Percentiles rank a stretch among this genome's conserved stretches.
Evolutionary conservation across 1,140 invertebrate genomes (phyloP).

Genomic region (Monochamus saltuarius): DNA sequence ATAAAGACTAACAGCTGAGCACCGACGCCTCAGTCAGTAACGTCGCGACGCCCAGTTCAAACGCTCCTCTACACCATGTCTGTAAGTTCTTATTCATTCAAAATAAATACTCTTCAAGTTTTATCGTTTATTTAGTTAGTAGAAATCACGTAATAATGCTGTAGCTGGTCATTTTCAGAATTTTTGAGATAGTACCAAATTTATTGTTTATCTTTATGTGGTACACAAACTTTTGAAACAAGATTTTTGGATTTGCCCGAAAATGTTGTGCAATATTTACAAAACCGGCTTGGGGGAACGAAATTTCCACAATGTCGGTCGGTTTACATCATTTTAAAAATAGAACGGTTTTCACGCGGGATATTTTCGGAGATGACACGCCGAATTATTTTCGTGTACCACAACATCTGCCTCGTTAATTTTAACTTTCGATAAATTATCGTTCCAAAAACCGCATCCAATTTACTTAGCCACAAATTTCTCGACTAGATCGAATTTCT

Average conservation of each 20-base stretch:
- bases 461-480: no score
- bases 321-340: slow-evolving; percentile 21
- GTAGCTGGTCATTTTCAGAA: neutral
- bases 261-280: no score
- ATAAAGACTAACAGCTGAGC: slow-evolving; percentile 41
- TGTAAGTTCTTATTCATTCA: slow-evolving; percentile 38
- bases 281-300: no score
- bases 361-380: slow-evolving; percentile 36
- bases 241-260: no score
- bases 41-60: slow-evolving; percentile 46
- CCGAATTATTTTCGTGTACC: neutral
- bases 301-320: neutral
- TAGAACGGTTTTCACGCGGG: slow-evolving; percentile 14
- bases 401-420: neutral
- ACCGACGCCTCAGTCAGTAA: slow-evolving; percentile 40
- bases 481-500: no score
- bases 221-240: no score
- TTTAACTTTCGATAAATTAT: slow-evolving; percentile 5
- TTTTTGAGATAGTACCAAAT: no score
- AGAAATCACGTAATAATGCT: neutral
- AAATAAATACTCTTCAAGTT: neutral
- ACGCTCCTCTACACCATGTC: slow-evolving; percentile 37
- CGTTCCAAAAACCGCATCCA: slow-evolving; percentile 20
- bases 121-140: neutral
- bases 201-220: no score